phyloP scores from a whole-genome alignment of 2,113 vertebrate species.

The Leucopternis melanops region DNA sequence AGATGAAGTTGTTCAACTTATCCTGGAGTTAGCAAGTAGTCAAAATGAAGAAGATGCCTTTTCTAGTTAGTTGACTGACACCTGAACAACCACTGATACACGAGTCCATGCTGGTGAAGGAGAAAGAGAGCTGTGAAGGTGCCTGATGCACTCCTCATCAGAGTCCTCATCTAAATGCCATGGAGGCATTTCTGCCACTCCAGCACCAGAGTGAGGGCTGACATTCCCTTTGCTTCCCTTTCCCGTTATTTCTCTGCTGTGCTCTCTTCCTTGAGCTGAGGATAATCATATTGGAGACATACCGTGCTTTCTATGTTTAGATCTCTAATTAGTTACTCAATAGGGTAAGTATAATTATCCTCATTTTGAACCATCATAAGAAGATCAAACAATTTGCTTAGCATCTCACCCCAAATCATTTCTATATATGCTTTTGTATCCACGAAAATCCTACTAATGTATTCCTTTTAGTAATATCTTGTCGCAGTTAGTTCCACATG shows the following conservation, averaged over 20 bases:
- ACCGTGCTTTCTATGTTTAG: slow-evolving; percentile 9
- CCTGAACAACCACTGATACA: neutral
- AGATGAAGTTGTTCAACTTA: neutral
- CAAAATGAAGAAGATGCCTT: neutral
- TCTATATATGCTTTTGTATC: neutral
- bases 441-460: neutral
- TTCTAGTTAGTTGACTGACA: neutral
- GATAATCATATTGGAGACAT: slow-evolving; percentile 9
- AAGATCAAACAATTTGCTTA: neutral
- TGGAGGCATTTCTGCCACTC: neutral
- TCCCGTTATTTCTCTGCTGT: neutral
- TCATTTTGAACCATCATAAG: neutral
- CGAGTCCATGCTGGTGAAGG: accelerated
- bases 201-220: neutral
- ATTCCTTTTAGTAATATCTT: neutral
- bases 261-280: neutral
- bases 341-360: neutral
- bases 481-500: neutral
- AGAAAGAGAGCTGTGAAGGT: neutral
- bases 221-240: neutral
- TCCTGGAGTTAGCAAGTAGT: neutral
- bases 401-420: neutral
- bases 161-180: neutral
- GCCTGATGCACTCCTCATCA: neutral
- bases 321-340: slow-evolving; percentile 3